Base-by-base conservation (phyloP, 2,113 vertebrate genomes). In the Fregata magnificens region DNA sequence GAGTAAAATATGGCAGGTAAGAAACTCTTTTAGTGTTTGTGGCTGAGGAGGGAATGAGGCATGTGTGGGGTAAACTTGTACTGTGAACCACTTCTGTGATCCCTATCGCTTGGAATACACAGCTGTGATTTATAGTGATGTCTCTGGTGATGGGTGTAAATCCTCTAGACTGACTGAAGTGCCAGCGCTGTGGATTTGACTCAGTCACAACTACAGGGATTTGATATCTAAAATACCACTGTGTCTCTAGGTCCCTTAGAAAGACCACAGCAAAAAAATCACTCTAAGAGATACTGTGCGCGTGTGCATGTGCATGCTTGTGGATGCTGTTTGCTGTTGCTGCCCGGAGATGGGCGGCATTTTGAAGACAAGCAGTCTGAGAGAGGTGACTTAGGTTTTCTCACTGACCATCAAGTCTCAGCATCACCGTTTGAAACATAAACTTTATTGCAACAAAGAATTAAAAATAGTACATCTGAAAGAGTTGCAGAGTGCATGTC, bases 371-470 rank as follows among this genome's bases (percentile, higher is more conserved):
- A 91, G 55, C n/a, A 73, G 66, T 24, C 58, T 77, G 72, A 76
- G 72, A 76, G 14, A 86, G 11, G 44, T 31, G 81, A 80, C 52
- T 80, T 91, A 58, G 70, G 9, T 84, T 98, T 95, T 91, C 66
- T 49, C 91, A 98, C 92, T 92, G 84, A 97, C 66, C 80, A 92
- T 81, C 4, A 49, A 86, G 38, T 87, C 76, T 96, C 90, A 95
- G 56, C 28, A 63, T 93, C 94, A 92, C 67, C 38, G 15, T 98
- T 98, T 98, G 97, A 98, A 98, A 98, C 94, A 97, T 95, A 98
- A 94, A 95, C 94, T 98, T 99, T 99, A 98, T 98, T 99, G 96
- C 97, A 97, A 98, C 97, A 91, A 95, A 96, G 90, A 98, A 98
- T 98, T 98, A 97, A 98, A 98, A 98, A 98, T 98, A 98, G 95